These are phyloP conservation scores for Ophiothrix spiculata DNA, from an alignment of 35 echinoderm and acorn worm genomes.

Conservation along the genomic window DNA sequence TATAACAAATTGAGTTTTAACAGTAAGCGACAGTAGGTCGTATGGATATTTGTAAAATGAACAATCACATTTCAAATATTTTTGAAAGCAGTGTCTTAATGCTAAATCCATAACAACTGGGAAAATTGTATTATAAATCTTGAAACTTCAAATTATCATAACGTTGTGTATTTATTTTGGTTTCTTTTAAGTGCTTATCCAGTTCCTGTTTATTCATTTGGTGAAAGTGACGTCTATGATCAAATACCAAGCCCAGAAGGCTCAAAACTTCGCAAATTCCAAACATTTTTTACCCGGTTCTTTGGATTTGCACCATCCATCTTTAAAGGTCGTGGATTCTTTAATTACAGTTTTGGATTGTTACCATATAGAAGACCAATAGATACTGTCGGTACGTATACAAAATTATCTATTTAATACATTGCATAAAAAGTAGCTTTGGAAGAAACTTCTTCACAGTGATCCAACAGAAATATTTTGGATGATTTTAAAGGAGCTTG, in stretches of 20 bases:
- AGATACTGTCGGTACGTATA: slow-evolving; percentile 81
- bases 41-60: no score
- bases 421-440: background rate
- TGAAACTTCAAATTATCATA: no score
- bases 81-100: no score
- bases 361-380: slow-evolving; percentile 77
- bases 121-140: no score
- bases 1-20: no score
- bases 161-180: background rate
- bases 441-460: background rate
- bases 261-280: slow-evolving; percentile 40
- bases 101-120: no score
- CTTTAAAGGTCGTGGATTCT: slow-evolving; percentile 83
- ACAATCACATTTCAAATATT: no score
- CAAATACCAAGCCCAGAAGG: slow-evolving; percentile 75
- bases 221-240: slow-evolving; percentile 77
- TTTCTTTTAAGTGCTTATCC: slow-evolving; percentile 56
- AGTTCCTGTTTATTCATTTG: slow-evolving; percentile 86
- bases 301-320: slow-evolving; percentile 74
- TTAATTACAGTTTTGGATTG: slow-evolving; percentile 78
- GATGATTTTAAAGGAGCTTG: no score
- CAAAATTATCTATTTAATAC: background rate
- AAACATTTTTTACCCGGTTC: slow-evolving; percentile 36
- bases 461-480: background rate
- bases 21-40: no score